These are phyloP conservation scores for Drosophila subsilvestris DNA, from an alignment of 2,888 invertebrate species.

Conservation along the genomic window DNA sequence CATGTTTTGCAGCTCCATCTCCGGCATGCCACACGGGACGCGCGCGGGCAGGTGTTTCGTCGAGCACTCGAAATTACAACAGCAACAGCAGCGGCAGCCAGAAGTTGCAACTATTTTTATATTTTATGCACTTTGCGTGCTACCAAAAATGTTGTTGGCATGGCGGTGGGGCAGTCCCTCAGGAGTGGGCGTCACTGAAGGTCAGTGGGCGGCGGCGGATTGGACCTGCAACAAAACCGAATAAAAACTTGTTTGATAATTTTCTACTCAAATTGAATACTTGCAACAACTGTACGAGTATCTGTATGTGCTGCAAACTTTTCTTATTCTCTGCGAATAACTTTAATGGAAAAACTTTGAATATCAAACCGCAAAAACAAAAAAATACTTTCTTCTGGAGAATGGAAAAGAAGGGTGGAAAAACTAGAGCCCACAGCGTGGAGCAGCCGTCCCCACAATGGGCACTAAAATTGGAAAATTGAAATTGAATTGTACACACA, in stretches of 20 bases:
- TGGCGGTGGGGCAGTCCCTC: background rate
- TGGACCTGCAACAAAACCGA: slow-evolving; percentile 9
- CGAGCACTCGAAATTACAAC: slow-evolving; percentile 41
- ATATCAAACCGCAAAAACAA: slow-evolving; percentile 72
- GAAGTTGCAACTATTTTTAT: slow-evolving; percentile 58
- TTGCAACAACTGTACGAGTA: slow-evolving; percentile 39
- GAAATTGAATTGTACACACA: slow-evolving; percentile 66
- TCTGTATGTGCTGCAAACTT: slow-evolving; percentile 61
- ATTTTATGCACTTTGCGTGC: slow-evolving; percentile 78
- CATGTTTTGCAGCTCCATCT: slow-evolving; percentile 9
- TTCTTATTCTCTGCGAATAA: slow-evolving; percentile 75
- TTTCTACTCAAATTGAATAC: slow-evolving; percentile 76
- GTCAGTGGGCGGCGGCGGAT: slow-evolving; percentile 52
- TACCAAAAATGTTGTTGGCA: slow-evolving; percentile 61
- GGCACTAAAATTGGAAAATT: slow-evolving; percentile 71
- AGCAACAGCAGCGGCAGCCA: slow-evolving; percentile 10
- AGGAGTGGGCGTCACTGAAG: slow-evolving; percentile 48
- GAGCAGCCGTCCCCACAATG: slow-evolving; percentile 39
- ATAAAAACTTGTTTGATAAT: slow-evolving; percentile 68
- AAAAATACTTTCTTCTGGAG: slow-evolving; percentile 33
- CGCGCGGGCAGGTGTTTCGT: slow-evolving; percentile 45
- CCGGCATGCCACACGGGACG: slow-evolving; percentile 7
- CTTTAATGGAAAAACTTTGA: slow-evolving; percentile 79
- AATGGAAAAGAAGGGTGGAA: slow-evolving; percentile 7
- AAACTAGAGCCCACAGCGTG: slow-evolving; percentile 12